These are phyloP conservation scores for Caracal caracal DNA, from an alignment of 2,113 vertebrate genomes.

Conservation along the genomic window DNA sequence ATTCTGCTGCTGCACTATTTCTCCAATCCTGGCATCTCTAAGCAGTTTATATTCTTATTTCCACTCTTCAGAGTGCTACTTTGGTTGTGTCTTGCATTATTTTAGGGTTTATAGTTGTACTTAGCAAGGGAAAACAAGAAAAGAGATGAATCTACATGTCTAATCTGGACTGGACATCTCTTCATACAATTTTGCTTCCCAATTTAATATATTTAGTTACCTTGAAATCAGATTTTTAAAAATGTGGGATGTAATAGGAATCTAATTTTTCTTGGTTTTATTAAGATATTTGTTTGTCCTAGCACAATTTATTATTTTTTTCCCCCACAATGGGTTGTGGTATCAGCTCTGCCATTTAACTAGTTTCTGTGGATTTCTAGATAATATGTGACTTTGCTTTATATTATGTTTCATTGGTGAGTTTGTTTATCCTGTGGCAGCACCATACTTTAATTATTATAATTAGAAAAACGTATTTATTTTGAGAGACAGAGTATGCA, in stretches of 20 bases:
- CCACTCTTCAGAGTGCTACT: background rate
- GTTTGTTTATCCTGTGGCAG: background rate
- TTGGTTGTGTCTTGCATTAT: background rate
- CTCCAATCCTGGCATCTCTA: background rate
- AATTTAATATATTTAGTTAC: slow-evolving; percentile 23
- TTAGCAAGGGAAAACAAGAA: background rate
- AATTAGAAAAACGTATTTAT: background rate
- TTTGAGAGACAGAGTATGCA: too few relatives aligned
- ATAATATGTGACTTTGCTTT: background rate
- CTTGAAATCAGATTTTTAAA: background rate
- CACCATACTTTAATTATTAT: background rate
- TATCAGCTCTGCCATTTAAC: background rate
- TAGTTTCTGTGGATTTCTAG: background rate
- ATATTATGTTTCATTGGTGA: background rate
- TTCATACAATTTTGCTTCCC: slow-evolving; percentile 21
- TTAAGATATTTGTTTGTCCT: background rate
- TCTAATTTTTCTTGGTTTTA: background rate
- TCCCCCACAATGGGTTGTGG: background rate
- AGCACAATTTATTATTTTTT: background rate
- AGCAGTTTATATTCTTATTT: background rate
- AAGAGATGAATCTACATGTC: background rate
- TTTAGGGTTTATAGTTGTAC: background rate
- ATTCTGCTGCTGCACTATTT: background rate
- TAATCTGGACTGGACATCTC: background rate
- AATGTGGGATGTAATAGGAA: background rate